Evolutionary conservation across 2,113 vertebrate genomes (phyloP).

Genomic region (Tilapia sparmanii): DNA sequence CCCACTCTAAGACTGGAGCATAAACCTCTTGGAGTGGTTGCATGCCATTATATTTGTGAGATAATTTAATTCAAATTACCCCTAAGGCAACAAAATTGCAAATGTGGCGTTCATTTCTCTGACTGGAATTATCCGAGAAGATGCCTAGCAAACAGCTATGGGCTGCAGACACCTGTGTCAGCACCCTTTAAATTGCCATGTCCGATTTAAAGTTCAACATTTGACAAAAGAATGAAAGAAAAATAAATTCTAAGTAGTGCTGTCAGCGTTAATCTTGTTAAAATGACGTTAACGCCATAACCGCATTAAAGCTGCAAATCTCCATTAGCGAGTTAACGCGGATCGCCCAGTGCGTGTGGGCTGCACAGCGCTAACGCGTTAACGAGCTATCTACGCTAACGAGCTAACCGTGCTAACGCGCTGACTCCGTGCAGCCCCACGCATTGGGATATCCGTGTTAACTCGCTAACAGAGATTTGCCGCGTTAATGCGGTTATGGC

Average conservation of each 20-base stretch:
- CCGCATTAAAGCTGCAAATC: too few species aligned
- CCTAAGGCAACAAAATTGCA: background rate
- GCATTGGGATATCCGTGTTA: background rate
- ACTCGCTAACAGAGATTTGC: background rate
- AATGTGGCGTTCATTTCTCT: background rate
- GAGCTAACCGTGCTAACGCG: background rate
- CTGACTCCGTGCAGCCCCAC: background rate
- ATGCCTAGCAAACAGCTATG: background rate
- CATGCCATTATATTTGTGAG: background rate
- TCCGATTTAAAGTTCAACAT: background rate
- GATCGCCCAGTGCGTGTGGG: too few species aligned
- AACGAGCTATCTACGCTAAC: background rate
- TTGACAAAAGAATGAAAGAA: background rate
- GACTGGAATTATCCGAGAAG: background rate
- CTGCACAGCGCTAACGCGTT: background rate
- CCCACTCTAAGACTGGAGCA: background rate
- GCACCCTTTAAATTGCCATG: background rate
- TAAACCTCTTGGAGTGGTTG: background rate
- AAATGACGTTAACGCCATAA: background rate
- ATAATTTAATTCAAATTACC: background rate
- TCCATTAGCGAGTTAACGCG: too few species aligned
- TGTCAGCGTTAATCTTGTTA: background rate
- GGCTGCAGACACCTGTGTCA: background rate
- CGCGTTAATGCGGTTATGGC: background rate
- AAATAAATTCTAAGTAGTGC: background rate